Conservation (phyloP, 2,797 vertebrate genomes). For the Myripristis murdjan region DNA sequence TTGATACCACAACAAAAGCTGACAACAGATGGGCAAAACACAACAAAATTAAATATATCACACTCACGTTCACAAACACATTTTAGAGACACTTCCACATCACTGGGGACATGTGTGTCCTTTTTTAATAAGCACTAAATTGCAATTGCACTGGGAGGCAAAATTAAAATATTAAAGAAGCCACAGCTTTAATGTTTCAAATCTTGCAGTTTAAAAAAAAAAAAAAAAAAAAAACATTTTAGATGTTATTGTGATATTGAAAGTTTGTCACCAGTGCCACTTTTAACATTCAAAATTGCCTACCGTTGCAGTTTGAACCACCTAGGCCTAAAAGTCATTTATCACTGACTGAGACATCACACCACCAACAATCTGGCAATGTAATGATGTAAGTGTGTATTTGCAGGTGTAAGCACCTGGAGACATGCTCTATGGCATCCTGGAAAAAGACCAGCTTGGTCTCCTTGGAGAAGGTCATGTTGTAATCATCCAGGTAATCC, state of each 20-base stretch:
- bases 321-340: conserved; percentile 19
- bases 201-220: too few relatives aligned
- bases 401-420: conserved; percentile 80
- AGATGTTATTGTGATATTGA: rapidly evolving
- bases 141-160: not conserved
- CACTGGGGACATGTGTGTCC: not conserved
- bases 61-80: not conserved
- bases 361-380: not conserved
- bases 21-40: not conserved
- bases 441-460: conserved; percentile 92
- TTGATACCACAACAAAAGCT: not conserved
- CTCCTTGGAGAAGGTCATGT: conserved; percentile 88
- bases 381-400: not conserved
- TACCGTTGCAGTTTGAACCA: conserved; percentile 1
- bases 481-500: conserved; percentile 92
- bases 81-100: not conserved
- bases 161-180: too few relatives aligned
- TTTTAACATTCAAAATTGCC: not conserved
- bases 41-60: not conserved
- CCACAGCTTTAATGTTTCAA: too few relatives aligned
- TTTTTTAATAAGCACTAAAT: not conserved
- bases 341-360: not conserved
- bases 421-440: conserved; percentile 91
- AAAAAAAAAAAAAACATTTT: too few relatives aligned
- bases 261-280: not conserved